A percentile compares a stretch with the other conserved stretches of the same genome.
Evolutionary conservation across 2,888 invertebrate species (phyloP).

Genomic region (Sphaerophoria rueppellii): DNA sequence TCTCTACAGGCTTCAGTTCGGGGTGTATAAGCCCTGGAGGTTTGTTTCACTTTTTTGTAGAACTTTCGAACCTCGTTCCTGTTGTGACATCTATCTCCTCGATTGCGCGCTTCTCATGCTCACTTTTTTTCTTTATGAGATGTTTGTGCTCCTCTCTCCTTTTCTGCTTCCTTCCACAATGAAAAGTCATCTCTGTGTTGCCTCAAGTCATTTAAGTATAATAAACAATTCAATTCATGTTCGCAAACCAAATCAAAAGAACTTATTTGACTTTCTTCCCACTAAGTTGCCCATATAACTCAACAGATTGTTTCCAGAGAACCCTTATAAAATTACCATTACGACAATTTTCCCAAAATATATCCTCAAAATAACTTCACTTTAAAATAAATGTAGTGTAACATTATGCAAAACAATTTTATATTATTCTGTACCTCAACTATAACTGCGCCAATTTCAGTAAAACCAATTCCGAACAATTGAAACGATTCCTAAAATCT

Average conservation of each 20-base stretch:
- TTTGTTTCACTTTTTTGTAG: too few species aligned
- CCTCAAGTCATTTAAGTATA: constrained; percentile 4
- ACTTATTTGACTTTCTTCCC: constrained; percentile 62
- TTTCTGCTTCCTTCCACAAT: too few species aligned
- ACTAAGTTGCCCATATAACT: not conserved
- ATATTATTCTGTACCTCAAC: not conserved
- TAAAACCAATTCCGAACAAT: constrained; percentile 44
- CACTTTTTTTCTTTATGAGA: too few species aligned
- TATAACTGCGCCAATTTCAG: constrained; percentile 57
- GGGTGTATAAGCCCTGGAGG: too few species aligned
- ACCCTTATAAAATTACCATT: constrained; percentile 47
- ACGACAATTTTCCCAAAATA: constrained; percentile 21
- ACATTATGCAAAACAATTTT: constrained; percentile 62
- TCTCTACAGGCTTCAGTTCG: too few species aligned
- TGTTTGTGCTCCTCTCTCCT: too few species aligned
- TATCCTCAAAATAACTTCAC: constrained; percentile 13
- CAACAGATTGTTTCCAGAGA: not conserved
- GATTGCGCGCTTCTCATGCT: too few species aligned
- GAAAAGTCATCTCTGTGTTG: too few species aligned
- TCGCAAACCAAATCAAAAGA: constrained; percentile 59
- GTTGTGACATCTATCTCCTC: too few species aligned
- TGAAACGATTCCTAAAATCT: constrained; percentile 57
- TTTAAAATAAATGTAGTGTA: constrained; percentile 48
- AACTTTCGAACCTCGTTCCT: too few species aligned
- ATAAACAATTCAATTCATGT: constrained; percentile 15